Evolutionary conservation across 2,888 invertebrate genomes (phyloP), one percentile per base, ranked within the genome.

Genomic region (Macaria liturata): DNA sequence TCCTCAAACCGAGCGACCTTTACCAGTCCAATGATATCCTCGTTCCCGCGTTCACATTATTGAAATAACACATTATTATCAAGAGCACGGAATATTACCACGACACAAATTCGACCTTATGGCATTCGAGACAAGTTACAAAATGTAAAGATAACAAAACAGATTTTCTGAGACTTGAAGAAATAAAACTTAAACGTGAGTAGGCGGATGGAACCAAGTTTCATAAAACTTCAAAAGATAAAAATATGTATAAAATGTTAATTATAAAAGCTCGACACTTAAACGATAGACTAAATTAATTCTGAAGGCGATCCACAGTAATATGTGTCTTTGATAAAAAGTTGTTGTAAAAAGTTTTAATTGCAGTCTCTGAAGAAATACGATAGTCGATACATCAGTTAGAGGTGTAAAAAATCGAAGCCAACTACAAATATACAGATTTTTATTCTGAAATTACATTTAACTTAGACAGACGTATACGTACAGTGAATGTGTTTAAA

Each of bases 1-100:
- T 84, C 84, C 87, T 90, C 87, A 85, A 84, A 84, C 84, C 84
- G 79, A 84, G 83, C 87, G 87, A 90, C 91, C 91, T 91, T 91
- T 90, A 80, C 72, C 75, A 80, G 71, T 74, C 81, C 81, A 82
- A 81, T 81, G 82, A 87, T 88, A 90, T 90, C 90, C 90, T 89
- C 84, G 90, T 88, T 88, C 83, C 84, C 76, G 74, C 81, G 74
- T 62, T 71, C 76, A 76, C 77, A 73, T 76, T 80, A 83, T 81
- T 74, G 74, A 81, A 80, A 84, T 78, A 75, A 76, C 72, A 73
- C 81, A 76, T 77, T 76, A 70, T 73, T 59, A 67, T 69, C 69
- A 70, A 66, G 66, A 65, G 59, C 48, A 52, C 64, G 62, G 61
- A 66, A 65, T 68, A 58, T 44, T 40, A 37, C 56, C 51, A 61